Conservation (phyloP, 2,888 invertebrate genomes). For the Stomorhina lunata region DNA sequence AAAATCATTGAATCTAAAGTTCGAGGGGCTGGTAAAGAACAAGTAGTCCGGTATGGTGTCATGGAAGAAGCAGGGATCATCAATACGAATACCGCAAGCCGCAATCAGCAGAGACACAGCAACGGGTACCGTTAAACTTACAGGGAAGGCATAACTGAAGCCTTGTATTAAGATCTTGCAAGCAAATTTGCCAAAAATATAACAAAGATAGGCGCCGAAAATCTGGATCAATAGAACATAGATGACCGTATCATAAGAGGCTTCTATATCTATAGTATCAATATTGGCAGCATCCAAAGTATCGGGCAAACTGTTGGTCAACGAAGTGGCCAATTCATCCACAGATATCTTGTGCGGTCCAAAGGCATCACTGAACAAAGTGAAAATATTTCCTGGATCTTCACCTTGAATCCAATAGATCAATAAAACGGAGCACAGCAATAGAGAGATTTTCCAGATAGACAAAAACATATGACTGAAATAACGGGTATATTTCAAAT, state of each 20-base stretch:
- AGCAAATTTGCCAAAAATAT: conserved; percentile 96
- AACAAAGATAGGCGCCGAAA: conserved; percentile 91
- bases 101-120: conserved; percentile 93
- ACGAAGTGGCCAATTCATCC: conserved; percentile 82
- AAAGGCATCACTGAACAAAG: conserved; percentile 87
- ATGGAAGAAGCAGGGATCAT: conserved; percentile 93
- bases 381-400: conserved; percentile 88
- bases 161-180: conserved; percentile 98
- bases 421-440: conserved; percentile 87
- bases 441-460: conserved; percentile 92
- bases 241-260: conserved; percentile 86
- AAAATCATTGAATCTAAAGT: conserved; percentile 90
- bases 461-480: conserved; percentile 95
- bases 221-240: conserved; percentile 91
- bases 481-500: conserved; percentile 89
- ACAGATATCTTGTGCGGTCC: conserved; percentile 89
- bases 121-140: conserved; percentile 94
- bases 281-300: conserved; percentile 87
- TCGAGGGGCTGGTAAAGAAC: conserved; percentile 94
- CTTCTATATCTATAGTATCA: conserved; percentile 87
- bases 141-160: conserved; percentile 97
- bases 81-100: conserved; percentile 91
- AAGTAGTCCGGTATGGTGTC: conserved; percentile 92
- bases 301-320: conserved; percentile 83
- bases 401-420: conserved; percentile 88